A percentile compares a stretch with the other conserved stretches of the same genome.
Conservation (phyloP, 2,888 invertebrate species). For the Pardosa pseudoannulata region DNA sequence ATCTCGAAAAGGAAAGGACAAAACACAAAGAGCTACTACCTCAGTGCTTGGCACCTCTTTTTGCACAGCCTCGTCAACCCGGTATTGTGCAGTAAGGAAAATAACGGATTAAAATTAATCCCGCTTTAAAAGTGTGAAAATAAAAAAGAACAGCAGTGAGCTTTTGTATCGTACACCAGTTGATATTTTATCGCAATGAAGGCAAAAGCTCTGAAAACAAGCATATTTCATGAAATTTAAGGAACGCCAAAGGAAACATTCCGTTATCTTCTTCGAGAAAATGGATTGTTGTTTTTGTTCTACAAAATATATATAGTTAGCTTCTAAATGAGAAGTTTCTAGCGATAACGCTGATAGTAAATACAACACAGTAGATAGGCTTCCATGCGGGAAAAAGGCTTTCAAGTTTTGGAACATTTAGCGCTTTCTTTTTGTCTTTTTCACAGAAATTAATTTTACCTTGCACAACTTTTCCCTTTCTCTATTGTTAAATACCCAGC, state of each 20-base stretch:
- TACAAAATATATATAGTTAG: too few species aligned
- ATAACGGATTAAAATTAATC: conserved; percentile 25
- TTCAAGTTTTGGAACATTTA: not conserved
- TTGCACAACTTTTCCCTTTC: too few species aligned
- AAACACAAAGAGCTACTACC: not conserved
- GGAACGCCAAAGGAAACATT: not conserved
- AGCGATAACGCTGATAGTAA: not conserved
- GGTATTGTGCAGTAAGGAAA: not conserved
- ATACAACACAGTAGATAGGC: not conserved
- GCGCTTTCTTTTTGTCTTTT: too few species aligned
- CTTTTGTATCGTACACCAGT: not conserved
- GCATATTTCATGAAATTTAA: conserved; percentile 16
- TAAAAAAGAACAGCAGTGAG: not conserved
- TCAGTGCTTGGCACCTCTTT: not conserved
- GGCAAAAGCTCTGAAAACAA: not conserved
- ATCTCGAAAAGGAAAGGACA: not conserved
- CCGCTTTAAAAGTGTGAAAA: not conserved
- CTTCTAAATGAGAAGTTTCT: not conserved
- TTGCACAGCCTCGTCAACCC: not conserved
- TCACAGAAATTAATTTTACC: too few species aligned
- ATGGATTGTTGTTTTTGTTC: not conserved
- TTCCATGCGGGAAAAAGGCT: not conserved
- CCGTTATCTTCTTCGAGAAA: conserved; percentile 3
- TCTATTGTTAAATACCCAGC: too few species aligned
- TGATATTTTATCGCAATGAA: not conserved